Conservation (phyloP, 2,113 vertebrate species). For the Lucifuga dentata region DNA sequence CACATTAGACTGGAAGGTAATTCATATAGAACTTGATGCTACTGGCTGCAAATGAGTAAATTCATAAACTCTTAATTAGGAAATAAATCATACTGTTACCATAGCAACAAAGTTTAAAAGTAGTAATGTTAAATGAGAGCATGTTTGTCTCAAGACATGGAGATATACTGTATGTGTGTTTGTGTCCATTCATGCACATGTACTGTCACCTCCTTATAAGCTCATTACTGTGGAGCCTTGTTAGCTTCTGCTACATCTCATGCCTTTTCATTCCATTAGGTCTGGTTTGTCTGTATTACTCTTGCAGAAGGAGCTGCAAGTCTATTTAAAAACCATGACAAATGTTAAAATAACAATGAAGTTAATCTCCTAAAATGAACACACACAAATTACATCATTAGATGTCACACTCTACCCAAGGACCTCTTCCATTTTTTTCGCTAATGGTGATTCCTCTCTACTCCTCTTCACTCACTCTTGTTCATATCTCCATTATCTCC, state of each 20-base stretch:
- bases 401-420: conserved; percentile 5
- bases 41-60: conserved; percentile 54
- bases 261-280: conserved; percentile 52
- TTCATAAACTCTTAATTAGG: conserved; percentile 73
- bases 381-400: conserved; percentile 24
- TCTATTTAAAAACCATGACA: conserved; percentile 33
- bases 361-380: conserved; percentile 26
- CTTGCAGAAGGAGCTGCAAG: conserved; percentile 19
- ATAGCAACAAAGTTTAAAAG: conserved; percentile 60
- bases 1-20: conserved; percentile 51
- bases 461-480: background rate
- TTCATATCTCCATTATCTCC: background rate
- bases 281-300: conserved; percentile 36
- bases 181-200: conserved; percentile 49
- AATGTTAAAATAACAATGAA: conserved; percentile 45
- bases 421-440: background rate
- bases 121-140: conserved; percentile 58
- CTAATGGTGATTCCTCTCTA: background rate
- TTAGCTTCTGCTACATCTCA: conserved; percentile 54
- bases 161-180: background rate
- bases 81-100: conserved; percentile 75
- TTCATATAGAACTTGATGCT: conserved; percentile 66
- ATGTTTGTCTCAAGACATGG: conserved; percentile 25
- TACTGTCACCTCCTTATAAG: conserved; percentile 47
- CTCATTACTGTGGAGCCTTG: conserved; percentile 64